Percentiles rank a stretch among this genome's conserved stretches.
phyloP scores from a whole-genome alignment of 92 coral and sea anemone species.

The Micromussa lordhowensis region DNA sequence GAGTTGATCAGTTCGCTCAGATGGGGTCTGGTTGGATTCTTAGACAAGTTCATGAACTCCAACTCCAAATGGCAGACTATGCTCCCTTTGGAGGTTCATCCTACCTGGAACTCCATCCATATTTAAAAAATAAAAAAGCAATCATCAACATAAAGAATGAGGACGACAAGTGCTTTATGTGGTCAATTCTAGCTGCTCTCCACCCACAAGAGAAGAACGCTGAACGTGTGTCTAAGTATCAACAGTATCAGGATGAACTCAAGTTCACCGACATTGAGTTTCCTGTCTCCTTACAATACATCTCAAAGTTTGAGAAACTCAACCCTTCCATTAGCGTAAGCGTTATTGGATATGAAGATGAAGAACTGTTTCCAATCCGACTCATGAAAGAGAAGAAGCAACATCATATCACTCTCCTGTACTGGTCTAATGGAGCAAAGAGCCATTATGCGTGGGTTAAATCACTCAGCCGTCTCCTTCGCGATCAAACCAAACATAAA shows the following conservation, averaged over 20 bases:
- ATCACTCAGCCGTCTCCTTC: background rate
- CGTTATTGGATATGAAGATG: background rate
- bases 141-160: slow-evolving; percentile 33
- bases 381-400: background rate
- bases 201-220: slow-evolving; percentile 10
- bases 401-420: background rate
- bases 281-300: slow-evolving; percentile 5
- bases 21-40: background rate
- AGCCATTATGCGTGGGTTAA: background rate
- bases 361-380: background rate
- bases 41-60: background rate
- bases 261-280: slow-evolving; percentile 22
- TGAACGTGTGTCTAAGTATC: slow-evolving; percentile 5
- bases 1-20: background rate
- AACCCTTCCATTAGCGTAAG: background rate
- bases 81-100: slow-evolving; percentile 28
- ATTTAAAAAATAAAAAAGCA: background rate
- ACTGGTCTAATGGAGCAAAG: background rate
- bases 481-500: background rate
- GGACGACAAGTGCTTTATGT: slow-evolving; percentile 33
- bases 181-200: slow-evolving; percentile 32
- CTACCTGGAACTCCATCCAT: slow-evolving; percentile 16
- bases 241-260: slow-evolving; percentile 17
- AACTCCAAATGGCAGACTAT: slow-evolving; percentile 1
- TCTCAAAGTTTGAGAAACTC: background rate